Percentiles rank a stretch among this genome's conserved stretches.
Evolutionary conservation across 2,888 invertebrate species (phyloP).

Genomic region (Drosophila fulvimacula): DNA sequence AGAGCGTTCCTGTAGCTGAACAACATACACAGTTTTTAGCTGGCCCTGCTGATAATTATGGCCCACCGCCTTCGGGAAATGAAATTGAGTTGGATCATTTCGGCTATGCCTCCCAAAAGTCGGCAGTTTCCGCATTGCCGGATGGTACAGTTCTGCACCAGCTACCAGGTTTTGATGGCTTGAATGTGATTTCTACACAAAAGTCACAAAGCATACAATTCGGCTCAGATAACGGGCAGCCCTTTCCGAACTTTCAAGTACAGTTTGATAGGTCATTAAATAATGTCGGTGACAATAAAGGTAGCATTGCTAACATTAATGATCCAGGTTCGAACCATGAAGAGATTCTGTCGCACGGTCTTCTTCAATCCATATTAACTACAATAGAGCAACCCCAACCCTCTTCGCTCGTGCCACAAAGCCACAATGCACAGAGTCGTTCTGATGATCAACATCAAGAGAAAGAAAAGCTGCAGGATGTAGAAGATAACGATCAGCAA

Average conservation of each 20-base stretch:
- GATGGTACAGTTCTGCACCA: slow-evolving; percentile 73
- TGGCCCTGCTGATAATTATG: slow-evolving; percentile 70
- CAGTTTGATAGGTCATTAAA: slow-evolving; percentile 88
- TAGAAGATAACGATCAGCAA: slow-evolving; percentile 31
- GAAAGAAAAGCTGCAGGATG: slow-evolving; percentile 43
- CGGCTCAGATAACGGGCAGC: slow-evolving; percentile 81
- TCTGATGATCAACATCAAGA: slow-evolving; percentile 65
- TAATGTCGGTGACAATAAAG: slow-evolving; percentile 27
- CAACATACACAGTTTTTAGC: slow-evolving; percentile 78
- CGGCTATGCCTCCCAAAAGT: slow-evolving; percentile 83
- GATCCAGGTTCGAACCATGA: slow-evolving; percentile 87
- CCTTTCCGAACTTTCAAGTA: slow-evolving; percentile 88
- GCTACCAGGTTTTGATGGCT: slow-evolving; percentile 80
- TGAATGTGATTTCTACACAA: slow-evolving; percentile 83
- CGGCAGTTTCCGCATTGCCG: slow-evolving; percentile 69
- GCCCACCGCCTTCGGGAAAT: slow-evolving; percentile 79
- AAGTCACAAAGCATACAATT: slow-evolving; percentile 84
- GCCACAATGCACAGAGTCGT: slow-evolving; percentile 78
- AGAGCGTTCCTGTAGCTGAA: slow-evolving; percentile 80
- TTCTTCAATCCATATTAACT: slow-evolving; percentile 92
- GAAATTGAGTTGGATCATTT: slow-evolving; percentile 72
- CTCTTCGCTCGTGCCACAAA: slow-evolving; percentile 36
- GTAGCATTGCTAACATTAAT: slow-evolving; percentile 52
- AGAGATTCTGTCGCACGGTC: slow-evolving; percentile 91
- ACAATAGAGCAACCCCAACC: slow-evolving; percentile 91